Conservation (phyloP, 2,113 vertebrate genomes). For the Pteruthius melanotis region DNA sequence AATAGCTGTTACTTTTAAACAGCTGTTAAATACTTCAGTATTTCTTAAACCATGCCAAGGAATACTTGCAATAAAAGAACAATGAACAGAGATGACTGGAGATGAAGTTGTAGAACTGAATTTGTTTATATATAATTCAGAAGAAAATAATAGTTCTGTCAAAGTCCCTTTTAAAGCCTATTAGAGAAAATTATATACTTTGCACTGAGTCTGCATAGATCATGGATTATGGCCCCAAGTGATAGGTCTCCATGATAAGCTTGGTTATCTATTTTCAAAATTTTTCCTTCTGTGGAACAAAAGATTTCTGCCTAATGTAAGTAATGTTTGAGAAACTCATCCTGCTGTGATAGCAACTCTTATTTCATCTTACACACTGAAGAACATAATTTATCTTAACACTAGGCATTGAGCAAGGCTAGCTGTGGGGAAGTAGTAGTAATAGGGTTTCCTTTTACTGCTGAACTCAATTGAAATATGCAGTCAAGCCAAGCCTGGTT, state of each 20-base stretch:
- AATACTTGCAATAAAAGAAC: constrained; percentile 72
- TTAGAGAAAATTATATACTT: constrained; percentile 6
- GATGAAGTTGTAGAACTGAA: constrained; percentile 59
- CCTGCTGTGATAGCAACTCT: background rate
- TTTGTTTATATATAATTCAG: constrained; percentile 55
- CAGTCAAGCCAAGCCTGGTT: background rate
- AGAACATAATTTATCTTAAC: constrained; percentile 32
- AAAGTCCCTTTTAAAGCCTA: background rate
- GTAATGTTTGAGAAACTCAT: background rate
- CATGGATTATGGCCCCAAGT: background rate
- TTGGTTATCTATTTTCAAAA: background rate
- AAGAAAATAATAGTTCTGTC: constrained; percentile 51
- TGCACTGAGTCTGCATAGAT: background rate
- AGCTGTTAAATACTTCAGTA: constrained; percentile 56
- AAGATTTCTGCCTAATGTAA: background rate
- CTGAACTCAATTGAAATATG: background rate
- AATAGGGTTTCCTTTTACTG: constrained; percentile 9
- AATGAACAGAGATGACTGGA: constrained; percentile 65
- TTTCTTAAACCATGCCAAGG: constrained; percentile 62
- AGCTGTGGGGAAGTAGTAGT: background rate
- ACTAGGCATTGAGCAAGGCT: background rate
- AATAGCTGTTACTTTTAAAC: constrained; percentile 25
- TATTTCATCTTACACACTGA: constrained; percentile 19
- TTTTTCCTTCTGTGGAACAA: background rate
- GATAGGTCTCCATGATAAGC: background rate